A percentile compares a stretch with the other conserved stretches of the same genome.
Evolutionary conservation across 2,888 invertebrate genomes (phyloP).

Genomic region (Tanytarsus gracilentus): DNA sequence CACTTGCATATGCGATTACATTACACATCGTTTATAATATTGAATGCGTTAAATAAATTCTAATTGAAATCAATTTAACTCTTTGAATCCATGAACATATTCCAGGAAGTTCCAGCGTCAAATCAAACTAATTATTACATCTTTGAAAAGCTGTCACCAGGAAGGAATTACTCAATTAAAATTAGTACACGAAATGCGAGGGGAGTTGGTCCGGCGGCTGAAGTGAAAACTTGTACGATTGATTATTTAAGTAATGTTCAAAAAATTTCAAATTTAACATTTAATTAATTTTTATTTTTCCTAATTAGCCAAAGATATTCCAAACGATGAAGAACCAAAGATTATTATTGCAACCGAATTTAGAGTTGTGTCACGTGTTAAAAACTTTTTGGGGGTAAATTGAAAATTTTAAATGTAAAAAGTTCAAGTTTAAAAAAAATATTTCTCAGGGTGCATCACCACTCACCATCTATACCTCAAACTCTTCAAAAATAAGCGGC

Average conservation of each 20-base stretch:
- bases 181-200: slow-evolving; percentile 70
- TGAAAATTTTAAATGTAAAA: background rate
- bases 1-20: no score
- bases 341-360: slow-evolving; percentile 62
- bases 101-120: slow-evolving; percentile 65
- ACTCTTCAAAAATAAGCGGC: slow-evolving; percentile 46
- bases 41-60: no score
- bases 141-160: slow-evolving; percentile 63
- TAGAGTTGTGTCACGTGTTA: slow-evolving; percentile 56
- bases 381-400: slow-evolving; percentile 35
- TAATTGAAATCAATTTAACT: no score
- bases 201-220: slow-evolving; percentile 67
- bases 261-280: no score
- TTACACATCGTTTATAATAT: no score
- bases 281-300: slow-evolving; percentile 42
- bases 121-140: slow-evolving; percentile 58
- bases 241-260: slow-evolving; percentile 45
- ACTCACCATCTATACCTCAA: slow-evolving; percentile 35
- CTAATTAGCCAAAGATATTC: slow-evolving; percentile 6
- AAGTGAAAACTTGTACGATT: slow-evolving; percentile 57
- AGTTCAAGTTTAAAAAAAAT: background rate
- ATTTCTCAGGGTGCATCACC: slow-evolving; percentile 30
- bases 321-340: slow-evolving; percentile 50
- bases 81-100: no score
- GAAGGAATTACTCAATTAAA: slow-evolving; percentile 65